These are phyloP conservation scores for Scolopax bukidnonensis DNA, from an alignment of 2,797 vertebrate species.

Conservation along the genomic window DNA sequence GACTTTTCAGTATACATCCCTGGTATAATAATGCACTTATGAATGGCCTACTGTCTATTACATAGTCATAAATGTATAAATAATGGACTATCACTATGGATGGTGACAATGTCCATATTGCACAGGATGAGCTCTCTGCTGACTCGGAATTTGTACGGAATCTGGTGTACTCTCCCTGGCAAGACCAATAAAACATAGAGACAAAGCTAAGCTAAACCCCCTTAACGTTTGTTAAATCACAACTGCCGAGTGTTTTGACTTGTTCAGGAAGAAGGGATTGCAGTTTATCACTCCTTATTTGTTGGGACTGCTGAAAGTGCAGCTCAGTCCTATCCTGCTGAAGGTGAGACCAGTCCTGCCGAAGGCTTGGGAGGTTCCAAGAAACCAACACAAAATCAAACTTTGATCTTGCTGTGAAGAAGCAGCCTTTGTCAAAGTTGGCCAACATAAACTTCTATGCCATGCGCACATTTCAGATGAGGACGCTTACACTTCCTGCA, in stretches of 20 bases:
- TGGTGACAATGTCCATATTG: background rate
- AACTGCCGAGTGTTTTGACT: background rate
- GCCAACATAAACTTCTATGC: background rate
- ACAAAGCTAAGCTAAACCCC: background rate
- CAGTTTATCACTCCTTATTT: background rate
- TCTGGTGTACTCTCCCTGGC: background rate
- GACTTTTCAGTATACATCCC: constrained; percentile 33
- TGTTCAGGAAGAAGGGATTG: background rate
- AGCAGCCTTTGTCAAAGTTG: background rate
- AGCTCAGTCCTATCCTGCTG: background rate
- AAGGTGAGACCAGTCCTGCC: background rate
- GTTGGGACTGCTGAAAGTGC: background rate
- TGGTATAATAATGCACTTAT: background rate
- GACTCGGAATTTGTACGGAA: background rate
- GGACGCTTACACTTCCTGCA: background rate
- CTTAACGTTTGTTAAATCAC: rapidly evolving
- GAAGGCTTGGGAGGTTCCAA: background rate
- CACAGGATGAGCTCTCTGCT: constrained; percentile 31
- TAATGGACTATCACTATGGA: background rate
- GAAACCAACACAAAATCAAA: too few relatives aligned
- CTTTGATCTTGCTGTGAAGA: background rate
- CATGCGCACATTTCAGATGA: rapidly evolving
- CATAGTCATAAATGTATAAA: background rate
- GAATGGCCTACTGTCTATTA: background rate
- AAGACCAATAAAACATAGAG: background rate